Conservation (phyloP, 2,113 vertebrate genomes). For the Azemiops feae region DNA sequence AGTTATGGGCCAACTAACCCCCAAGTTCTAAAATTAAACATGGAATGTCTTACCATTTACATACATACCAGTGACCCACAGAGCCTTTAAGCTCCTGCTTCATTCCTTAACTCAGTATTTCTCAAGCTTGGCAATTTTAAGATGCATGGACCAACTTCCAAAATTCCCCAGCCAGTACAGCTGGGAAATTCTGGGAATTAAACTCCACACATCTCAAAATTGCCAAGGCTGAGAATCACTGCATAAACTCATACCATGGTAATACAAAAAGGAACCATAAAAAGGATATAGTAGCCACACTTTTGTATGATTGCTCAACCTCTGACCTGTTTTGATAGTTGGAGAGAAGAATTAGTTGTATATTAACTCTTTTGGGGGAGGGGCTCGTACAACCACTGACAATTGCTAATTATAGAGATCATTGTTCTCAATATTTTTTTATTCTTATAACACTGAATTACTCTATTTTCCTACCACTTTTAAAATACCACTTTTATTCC, state of each 20-base stretch:
- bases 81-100: neutral
- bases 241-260: neutral
- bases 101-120: neutral
- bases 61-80: neutral
- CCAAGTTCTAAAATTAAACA: neutral
- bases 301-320: neutral
- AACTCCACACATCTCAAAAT: too few relatives aligned
- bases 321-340: neutral
- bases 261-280: neutral
- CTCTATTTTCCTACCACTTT: neutral
- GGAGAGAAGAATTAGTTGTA: neutral
- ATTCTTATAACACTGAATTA: neutral
- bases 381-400: neutral
- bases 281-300: neutral
- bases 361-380: neutral
- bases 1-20: neutral
- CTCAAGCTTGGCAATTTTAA: neutral
- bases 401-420: neutral
- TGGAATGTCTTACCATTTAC: neutral
- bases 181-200: too few relatives aligned
- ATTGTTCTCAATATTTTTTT: neutral
- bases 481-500: neutral
- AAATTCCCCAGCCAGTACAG: too few relatives aligned
- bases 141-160: too few relatives aligned
- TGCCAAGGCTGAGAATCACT: neutral